phyloP scores from a whole-genome alignment of 2,888 invertebrate species.

The Ennomos quercinarius region DNA sequence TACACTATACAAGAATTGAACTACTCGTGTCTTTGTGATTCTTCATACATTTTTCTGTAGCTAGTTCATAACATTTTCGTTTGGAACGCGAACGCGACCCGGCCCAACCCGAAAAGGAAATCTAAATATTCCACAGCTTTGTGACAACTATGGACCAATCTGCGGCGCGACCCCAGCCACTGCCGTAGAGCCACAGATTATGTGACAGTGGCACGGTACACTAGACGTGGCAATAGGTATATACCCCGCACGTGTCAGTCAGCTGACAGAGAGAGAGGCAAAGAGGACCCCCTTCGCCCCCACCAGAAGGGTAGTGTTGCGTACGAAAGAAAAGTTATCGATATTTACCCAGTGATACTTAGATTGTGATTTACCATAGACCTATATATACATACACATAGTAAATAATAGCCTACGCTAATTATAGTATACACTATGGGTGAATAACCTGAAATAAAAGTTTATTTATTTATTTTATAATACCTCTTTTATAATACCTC shows the following conservation, averaged over 20 bases:
- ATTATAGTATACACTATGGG: too few species aligned
- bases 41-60: too few species aligned
- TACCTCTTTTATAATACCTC: too few species aligned
- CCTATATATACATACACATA: too few species aligned
- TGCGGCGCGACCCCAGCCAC: constrained; percentile 24
- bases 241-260: constrained; percentile 77
- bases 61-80: neutral
- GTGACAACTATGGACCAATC: constrained; percentile 6
- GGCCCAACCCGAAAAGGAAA: constrained; percentile 9
- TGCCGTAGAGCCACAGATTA: constrained; percentile 24
- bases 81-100: neutral
- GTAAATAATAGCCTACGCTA: too few species aligned
- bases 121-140: constrained; percentile 18
- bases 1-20: too few species aligned
- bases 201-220: constrained; percentile 42
- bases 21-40: too few species aligned
- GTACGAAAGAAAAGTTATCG: constrained; percentile 24
- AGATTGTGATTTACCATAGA: too few species aligned
- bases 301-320: constrained; percentile 32
- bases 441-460: too few species aligned
- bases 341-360: constrained; percentile 26
- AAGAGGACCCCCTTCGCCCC: constrained; percentile 59
- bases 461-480: too few species aligned
- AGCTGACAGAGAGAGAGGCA: constrained; percentile 76
- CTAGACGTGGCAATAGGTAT: constrained; percentile 71